phyloP scores from a whole-genome alignment of 2,888 invertebrate species.

The Heliconius cydno region DNA sequence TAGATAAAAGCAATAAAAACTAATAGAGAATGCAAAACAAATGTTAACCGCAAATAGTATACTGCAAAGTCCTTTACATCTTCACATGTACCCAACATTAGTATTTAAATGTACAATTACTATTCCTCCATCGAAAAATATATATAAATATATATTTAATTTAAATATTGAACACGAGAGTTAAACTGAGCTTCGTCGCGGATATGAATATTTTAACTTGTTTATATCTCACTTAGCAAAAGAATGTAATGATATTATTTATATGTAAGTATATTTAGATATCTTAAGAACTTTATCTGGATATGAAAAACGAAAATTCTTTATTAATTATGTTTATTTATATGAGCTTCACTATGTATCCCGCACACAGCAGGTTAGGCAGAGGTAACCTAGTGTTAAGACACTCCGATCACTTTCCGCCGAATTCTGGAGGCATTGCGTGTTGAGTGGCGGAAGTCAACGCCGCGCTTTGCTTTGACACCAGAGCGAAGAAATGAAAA shows the following conservation, averaged over 20 bases:
- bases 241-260: background rate
- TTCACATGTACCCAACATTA: conserved; percentile 1
- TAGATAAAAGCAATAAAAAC: conserved; percentile 9
- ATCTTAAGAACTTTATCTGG: background rate
- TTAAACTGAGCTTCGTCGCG: conserved; percentile 1
- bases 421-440: too few species aligned
- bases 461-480: too few species aligned
- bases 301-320: too few species aligned
- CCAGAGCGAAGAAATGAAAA: too few species aligned
- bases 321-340: too few species aligned
- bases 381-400: too few species aligned
- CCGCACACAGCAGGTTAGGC: too few species aligned
- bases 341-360: too few species aligned
- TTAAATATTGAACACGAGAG: conserved; percentile 22
- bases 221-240: background rate
- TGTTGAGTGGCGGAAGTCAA: too few species aligned
- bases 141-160: conserved; percentile 31
- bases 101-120: conserved; percentile 35
- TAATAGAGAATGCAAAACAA: conserved; percentile 24
- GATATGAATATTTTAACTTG: background rate
- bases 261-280: background rate
- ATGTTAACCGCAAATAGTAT: conserved; percentile 24
- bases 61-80: background rate
- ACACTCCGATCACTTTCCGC: too few species aligned
- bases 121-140: conserved; percentile 34